A percentile compares a stretch with the other conserved stretches of the same genome.
These are phyloP conservation scores for Poeciliopsis occidentalis DNA, from an alignment of 2,113 vertebrate species.

Conservation along the genomic window DNA sequence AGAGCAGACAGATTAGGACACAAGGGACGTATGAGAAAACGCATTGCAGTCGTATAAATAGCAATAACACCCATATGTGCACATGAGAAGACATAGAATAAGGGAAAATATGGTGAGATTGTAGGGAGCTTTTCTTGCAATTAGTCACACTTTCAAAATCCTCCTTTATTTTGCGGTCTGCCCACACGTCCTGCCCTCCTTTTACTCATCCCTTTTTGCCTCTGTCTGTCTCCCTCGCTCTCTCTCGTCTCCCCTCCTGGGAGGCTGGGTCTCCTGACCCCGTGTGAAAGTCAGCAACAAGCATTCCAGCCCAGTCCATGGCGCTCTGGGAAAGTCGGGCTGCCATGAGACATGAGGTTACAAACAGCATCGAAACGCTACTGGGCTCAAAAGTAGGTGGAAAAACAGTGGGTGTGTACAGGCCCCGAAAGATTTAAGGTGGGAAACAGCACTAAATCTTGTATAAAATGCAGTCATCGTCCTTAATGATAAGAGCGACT, in stretches of 20 bases:
- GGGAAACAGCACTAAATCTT: background rate
- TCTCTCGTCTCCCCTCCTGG: constrained; percentile 55
- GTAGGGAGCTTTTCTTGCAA: constrained; percentile 8
- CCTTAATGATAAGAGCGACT: background rate
- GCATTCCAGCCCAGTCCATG: constrained; percentile 89
- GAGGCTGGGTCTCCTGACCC: constrained; percentile 84
- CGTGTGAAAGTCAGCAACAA: constrained; percentile 82
- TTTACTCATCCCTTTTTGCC: constrained; percentile 54
- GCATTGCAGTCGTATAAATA: background rate
- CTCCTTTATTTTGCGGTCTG: constrained; percentile 24
- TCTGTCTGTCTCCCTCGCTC: constrained; percentile 15
- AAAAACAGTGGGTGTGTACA: background rate
- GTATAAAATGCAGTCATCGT: background rate
- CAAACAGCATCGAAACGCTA: constrained; percentile 19
- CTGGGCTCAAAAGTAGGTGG: constrained; percentile 1
- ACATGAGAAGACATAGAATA: background rate
- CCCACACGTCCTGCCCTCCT: constrained; percentile 41
- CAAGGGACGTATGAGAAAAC: background rate
- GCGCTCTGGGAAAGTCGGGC: constrained; percentile 83
- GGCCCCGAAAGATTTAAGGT: background rate
- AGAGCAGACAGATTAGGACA: constrained; percentile 13
- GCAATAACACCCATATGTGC: background rate
- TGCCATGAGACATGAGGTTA: constrained; percentile 30
- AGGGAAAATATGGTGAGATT: background rate
- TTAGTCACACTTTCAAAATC: constrained; percentile 7